Base-by-base conservation (phyloP, 2,797 vertebrate genomes). In the Leucoraja ocellata region DNA sequence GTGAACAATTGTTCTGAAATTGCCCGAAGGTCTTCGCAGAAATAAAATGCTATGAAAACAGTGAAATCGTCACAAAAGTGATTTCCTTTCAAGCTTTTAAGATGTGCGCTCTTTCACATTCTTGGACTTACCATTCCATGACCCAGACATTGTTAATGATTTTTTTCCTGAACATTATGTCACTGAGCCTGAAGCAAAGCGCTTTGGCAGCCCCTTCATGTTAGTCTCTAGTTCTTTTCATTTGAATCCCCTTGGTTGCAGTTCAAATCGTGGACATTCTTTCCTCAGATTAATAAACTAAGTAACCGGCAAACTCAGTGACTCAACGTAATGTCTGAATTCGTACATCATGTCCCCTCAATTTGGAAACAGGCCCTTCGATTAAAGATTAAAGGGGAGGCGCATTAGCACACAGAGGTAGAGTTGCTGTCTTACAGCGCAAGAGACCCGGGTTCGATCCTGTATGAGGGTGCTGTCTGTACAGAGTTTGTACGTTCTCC, bases 41-140 rank as follows among this genome's bases (percentile, higher is more conserved):
- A 14, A 73, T 73, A 73, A 68, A 68, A 16, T 16, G 32, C 65
- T 61, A 54, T 58, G 13, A 32, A 32, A 88, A 65, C 61, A 88
- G 8, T 7, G 1, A 68, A 32, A 88, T 58, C 58, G 63, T 16
- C 6, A 58, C 61, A 1, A 86, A 61, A 7, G 63, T 4, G 8
- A 61, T 88, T 88, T 88, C 58, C 83, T 86, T 86, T 86, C 61
- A n/a, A 65, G 61, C 84, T 88, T 65, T 88, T 88, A 65, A 88
- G n/a, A 65, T 88, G 61, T 36, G 6, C 7, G 7, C 2, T 21
- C n/a, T 36, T 88, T 88, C 7, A 88, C 36, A n/a, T 88, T 88
- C 84, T 88, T 8, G 14, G 84, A 88, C n/a, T 18, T 16, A 65
- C n/a, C 36, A 8, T 63, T 16, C 28, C 84, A 68, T 36, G n/a